Evolutionary conservation across 2,797 vertebrate genomes (phyloP), one percentile per base, ranked within the genome.

Genomic region (Catamblyrhynchus diadema): DNA sequence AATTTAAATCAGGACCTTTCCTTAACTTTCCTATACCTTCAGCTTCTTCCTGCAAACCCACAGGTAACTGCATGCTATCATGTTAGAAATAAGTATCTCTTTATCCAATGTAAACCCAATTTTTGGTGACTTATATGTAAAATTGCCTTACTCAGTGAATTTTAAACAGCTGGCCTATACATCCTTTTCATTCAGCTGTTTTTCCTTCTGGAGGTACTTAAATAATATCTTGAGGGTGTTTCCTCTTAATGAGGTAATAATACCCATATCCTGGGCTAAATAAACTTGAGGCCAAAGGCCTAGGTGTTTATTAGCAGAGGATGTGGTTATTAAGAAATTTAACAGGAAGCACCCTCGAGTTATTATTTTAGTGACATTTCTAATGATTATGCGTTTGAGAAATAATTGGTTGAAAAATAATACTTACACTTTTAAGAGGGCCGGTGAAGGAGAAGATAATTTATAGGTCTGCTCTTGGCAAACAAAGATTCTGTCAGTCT

Each of bases 191-290:
- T 72, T 95, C 79, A 93, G 44, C 41, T 94, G 69, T 65, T 96
- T 94, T 91, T 80, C 67, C 74, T 89, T 84, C 77, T 95, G 90
- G 88, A 96, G 94, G 96, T 95, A 91, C 90, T 96, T 96, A 96
- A 96, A 95, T 94, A 96, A 96, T 95, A 96, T 95, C 92, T 95
- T 95, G 84, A 96, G 94, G 93, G 92, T 93, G 91, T 97, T 97
- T 97, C 70, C 27, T 94, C 85, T 95, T 97, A 97, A 97, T 96
- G 96, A 97, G 96, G 94, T 93, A 97, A 96, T 96, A 96, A 97
- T 94, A 96, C 94, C 86, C 82, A 62, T 94, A 95, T 97, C 95
- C 94, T 97, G 94, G 85, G 90, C 94, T 95, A 96, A 96, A 97
- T 96, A 96, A 96, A 97, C 90, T 88, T 35, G 90, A 94, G 94